Conservation (phyloP, 2,888 invertebrate species). For the Chironomus tentans region DNA sequence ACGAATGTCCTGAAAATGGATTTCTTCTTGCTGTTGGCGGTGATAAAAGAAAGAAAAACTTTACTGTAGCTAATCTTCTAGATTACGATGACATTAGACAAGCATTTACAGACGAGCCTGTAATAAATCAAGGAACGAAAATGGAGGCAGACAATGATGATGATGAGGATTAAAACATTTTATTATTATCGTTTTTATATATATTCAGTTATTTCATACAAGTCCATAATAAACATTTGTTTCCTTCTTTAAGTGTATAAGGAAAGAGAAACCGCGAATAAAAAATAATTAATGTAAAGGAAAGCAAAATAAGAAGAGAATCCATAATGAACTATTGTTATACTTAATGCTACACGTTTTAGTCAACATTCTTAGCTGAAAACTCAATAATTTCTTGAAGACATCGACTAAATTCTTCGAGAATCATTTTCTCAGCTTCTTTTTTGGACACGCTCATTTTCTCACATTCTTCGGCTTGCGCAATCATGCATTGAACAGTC, state of each 20-base stretch:
- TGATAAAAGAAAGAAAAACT: constrained; percentile 67
- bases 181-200: not conserved
- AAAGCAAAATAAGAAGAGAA: not conserved
- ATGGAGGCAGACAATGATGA: not conserved
- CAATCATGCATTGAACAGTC: constrained; percentile 88
- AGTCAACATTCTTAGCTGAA: constrained; percentile 41
- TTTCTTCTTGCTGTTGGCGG: constrained; percentile 77
- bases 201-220: not conserved
- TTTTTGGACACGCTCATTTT: constrained; percentile 59
- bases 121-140: not conserved
- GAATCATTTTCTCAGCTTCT: constrained; percentile 56
- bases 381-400: constrained; percentile 85
- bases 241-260: not conserved
- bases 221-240: not conserved
- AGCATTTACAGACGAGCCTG: not conserved
- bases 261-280: not conserved
- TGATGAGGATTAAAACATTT: not conserved
- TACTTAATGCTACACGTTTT: not conserved
- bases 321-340: not conserved
- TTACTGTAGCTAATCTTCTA: constrained; percentile 45
- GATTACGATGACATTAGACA: constrained; percentile 14
- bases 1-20: constrained; percentile 71
- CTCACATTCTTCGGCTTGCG: constrained; percentile 80
- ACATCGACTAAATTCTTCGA: constrained; percentile 93
- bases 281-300: not conserved